Evolutionary conservation across 2,888 invertebrate genomes (phyloP), one percentile per base, ranked within the genome.

Genomic region (Merodon equestris): DNA sequence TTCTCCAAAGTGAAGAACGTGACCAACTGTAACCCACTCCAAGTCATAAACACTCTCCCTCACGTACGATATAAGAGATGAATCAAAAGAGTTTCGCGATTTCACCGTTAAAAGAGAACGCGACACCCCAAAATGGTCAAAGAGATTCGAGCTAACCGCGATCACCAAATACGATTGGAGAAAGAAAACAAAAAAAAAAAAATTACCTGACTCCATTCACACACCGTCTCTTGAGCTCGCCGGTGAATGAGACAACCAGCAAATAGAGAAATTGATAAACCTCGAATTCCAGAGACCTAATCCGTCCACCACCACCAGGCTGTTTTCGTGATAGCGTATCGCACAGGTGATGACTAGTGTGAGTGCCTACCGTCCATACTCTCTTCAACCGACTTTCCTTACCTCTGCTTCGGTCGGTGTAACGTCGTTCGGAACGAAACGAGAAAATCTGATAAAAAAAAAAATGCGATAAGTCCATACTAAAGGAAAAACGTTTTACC

Each of bases 101-200:
- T 77, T 77, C 77, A 77, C 77, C 53, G 42, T 17, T n/a, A n/a
- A 51, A 77, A 77, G 77, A 77, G 77, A 67, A 61, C 47, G 51
- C 9, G 7, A 1, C 15, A 15, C 38, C 27, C 72, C 57, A 77
- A 53, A 67, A 72, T 57, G 63, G 72, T 9, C 12, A 14, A 77
- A 77, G 77, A 77, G 77, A 44, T 36, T 27, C 27, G 27, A 27
- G 3, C 27, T 27, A 27, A 61, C 13, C 13, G 44, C 38, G 56
- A 66, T 36, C 48, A 5, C 12, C 19, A 48, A 60, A 38, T 5
- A 57, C 42, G 9, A 42, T 10, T 18, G 27, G 12, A n/a, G n/a
- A n/a, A n/a, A n/a, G n/a, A n/a, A n/a, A n/a, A 7, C 13, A 7
- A 18, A n/a, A n/a, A n/a, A 9, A 48, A 19, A 48, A 58, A 42